Evolutionary conservation across 2,113 vertebrate genomes (phyloP).

Genomic region (Oenanthe oenanthe): DNA sequence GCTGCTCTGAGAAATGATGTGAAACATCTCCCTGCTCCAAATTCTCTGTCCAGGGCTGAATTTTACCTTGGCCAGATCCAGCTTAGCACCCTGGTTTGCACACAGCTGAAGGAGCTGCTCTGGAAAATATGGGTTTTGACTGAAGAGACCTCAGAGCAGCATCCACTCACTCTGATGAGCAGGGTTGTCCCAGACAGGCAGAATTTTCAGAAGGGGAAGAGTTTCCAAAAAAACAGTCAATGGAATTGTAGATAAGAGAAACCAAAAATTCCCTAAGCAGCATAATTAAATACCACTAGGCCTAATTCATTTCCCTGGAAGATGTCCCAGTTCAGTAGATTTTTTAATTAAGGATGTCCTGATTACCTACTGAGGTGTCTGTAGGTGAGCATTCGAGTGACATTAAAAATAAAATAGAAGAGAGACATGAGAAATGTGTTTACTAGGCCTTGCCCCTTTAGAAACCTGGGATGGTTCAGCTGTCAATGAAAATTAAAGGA

Average conservation of each 20-base stretch:
- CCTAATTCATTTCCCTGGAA: conserved; percentile 41
- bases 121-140: not conserved
- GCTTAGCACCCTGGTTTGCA: not conserved
- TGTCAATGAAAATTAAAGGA: not conserved
- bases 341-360: conserved; percentile 56
- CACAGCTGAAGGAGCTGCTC: not conserved
- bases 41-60: not conserved
- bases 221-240: not conserved
- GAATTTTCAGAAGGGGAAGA: not conserved
- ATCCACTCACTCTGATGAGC: not conserved
- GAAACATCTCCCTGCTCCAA: not conserved
- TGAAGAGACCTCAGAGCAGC: not conserved
- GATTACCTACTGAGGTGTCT: conserved; percentile 22
- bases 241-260: not conserved
- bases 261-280: not conserved
- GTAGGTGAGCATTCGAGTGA: not conserved
- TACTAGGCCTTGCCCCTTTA: not conserved
- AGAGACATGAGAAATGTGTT: not conserved
- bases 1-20: rapidly evolving
- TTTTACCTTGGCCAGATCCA: not conserved
- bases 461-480: not conserved
- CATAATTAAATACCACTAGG: conserved; percentile 3
- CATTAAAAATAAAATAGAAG: not conserved
- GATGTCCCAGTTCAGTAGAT: conserved; percentile 3
- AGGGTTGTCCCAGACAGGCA: not conserved